These are phyloP conservation scores for Limosa lapponica DNA, from an alignment of 2,797 vertebrate species.

Conservation along the genomic window DNA sequence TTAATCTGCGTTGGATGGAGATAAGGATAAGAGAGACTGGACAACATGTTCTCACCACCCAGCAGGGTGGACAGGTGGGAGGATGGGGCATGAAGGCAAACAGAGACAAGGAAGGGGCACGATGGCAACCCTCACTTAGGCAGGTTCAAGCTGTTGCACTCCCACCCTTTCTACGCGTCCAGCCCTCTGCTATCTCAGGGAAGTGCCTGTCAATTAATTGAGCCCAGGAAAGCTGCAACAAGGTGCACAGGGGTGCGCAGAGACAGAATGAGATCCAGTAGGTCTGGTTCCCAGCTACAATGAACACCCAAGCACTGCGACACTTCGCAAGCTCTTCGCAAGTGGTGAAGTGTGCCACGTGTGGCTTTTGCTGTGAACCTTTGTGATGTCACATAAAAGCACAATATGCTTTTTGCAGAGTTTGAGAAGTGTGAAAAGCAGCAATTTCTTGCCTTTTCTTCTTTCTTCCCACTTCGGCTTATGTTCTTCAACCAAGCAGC, in stretches of 20 bases:
- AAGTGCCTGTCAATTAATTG: neutral
- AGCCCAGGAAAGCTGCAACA: neutral
- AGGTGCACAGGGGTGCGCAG: neutral
- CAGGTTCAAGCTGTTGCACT: neutral
- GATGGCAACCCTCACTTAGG: neutral
- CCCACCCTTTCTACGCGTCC: neutral
- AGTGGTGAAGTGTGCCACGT: neutral
- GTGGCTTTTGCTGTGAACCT: neutral
- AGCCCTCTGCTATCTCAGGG: neutral
- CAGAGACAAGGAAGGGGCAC: neutral
- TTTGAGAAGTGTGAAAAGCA: neutral
- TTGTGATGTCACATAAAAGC: neutral
- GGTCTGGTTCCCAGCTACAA: neutral
- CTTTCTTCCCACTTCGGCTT: neutral
- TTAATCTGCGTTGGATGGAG: neutral
- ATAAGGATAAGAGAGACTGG: neutral
- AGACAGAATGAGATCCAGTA: neutral
- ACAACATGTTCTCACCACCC: neutral
- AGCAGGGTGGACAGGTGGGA: neutral
- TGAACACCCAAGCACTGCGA: rapidly evolving
- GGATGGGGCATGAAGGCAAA: neutral
- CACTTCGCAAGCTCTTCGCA: neutral
- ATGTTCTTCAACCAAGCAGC: neutral
- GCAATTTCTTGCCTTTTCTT: neutral
- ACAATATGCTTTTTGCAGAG: neutral